These are phyloP conservation scores for Copsychus sechellarum DNA, from an alignment of 2,113 vertebrate genomes.

Conservation along the genomic window DNA sequence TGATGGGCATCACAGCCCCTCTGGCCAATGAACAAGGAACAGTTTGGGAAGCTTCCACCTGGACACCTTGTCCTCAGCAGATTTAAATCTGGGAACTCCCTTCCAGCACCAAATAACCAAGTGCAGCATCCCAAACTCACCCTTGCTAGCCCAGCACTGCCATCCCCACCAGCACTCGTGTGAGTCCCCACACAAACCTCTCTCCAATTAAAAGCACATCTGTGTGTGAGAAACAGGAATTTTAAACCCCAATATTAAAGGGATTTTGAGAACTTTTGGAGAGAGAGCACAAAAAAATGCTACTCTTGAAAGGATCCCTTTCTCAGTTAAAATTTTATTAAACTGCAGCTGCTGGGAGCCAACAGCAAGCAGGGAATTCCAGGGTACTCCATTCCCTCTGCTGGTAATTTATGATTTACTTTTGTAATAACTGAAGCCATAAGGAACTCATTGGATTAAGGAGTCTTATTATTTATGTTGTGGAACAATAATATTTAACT, in stretches of 20 bases:
- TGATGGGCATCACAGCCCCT: neutral
- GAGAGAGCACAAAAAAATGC: neutral
- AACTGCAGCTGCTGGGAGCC: slow-evolving; percentile 38
- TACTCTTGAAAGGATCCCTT: neutral
- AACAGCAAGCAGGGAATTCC: neutral
- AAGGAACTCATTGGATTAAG: slow-evolving; percentile 31
- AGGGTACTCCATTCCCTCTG: neutral
- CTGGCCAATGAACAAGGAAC: neutral
- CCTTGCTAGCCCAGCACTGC: neutral
- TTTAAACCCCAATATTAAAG: neutral
- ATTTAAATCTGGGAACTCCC: neutral
- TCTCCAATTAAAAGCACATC: neutral
- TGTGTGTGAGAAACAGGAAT: neutral
- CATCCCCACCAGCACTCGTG: neutral
- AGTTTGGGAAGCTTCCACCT: neutral
- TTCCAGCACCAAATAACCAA: neutral
- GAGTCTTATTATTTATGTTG: neutral
- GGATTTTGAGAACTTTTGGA: neutral
- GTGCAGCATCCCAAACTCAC: neutral
- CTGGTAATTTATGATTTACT: neutral
- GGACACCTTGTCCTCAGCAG: neutral
- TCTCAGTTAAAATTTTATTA: slow-evolving; percentile 28
- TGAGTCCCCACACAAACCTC: neutral
- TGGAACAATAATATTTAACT: neutral
- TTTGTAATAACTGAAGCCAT: neutral